These are phyloP conservation scores for Nemapogon koenigi DNA, from an alignment of 2,888 invertebrate genomes.

Conservation along the genomic window DNA sequence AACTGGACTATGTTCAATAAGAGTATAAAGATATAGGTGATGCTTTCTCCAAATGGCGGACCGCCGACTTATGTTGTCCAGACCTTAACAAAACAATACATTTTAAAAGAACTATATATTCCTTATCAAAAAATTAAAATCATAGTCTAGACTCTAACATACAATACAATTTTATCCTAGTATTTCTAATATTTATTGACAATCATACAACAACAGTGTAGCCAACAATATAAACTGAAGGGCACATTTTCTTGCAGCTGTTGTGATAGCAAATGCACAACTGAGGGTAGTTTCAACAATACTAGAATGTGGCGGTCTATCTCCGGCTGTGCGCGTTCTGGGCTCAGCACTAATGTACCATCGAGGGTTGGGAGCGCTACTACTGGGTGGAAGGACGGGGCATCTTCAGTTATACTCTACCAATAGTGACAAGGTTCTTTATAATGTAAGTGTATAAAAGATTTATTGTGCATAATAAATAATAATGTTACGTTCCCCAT, in stretches of 20 bases:
- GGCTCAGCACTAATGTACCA: constrained; percentile 38
- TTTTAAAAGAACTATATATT: too few relatives aligned
- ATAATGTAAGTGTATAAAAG: constrained; percentile 57
- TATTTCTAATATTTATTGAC: not conserved
- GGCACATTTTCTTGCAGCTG: constrained; percentile 31
- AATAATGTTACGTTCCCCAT: too few relatives aligned
- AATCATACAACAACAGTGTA: constrained; percentile 4
- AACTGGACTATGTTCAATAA: too few relatives aligned
- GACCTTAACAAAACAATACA: too few relatives aligned
- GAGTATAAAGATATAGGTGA: too few relatives aligned
- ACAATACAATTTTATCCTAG: too few relatives aligned
- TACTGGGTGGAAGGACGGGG: constrained; percentile 48
- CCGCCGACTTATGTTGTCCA: too few relatives aligned
- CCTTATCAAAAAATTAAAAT: too few relatives aligned
- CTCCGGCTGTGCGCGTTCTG: constrained; percentile 32
- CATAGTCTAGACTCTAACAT: too few relatives aligned
- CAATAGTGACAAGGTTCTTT: constrained; percentile 44
- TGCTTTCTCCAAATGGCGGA: too few relatives aligned
- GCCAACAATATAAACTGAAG: constrained; percentile 2
- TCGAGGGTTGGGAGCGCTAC: constrained; percentile 30
- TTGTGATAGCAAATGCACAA: constrained; percentile 44
- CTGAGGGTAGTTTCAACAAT: constrained; percentile 42
- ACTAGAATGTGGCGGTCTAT: constrained; percentile 50
- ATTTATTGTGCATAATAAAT: too few relatives aligned
- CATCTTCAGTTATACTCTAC: constrained; percentile 52